phyloP scores from a whole-genome alignment of 2,888 invertebrate species.

The Octodonta nipae region DNA sequence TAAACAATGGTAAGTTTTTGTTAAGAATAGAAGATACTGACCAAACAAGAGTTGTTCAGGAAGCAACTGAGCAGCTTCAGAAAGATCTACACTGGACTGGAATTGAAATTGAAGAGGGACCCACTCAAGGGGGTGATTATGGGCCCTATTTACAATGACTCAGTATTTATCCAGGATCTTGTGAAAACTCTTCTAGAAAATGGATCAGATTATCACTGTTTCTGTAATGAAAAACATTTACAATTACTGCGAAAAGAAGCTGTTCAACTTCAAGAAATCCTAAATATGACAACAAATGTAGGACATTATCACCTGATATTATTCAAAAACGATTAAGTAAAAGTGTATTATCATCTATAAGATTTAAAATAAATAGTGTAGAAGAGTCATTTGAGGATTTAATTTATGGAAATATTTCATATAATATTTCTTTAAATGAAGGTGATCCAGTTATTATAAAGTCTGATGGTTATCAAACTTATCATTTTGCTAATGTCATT shows the following conservation, averaged over 20 bases:
- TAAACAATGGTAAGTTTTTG: constrained; percentile 68
- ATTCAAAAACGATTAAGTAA: constrained; percentile 49
- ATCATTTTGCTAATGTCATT: constrained; percentile 94
- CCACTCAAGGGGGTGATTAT: constrained; percentile 46
- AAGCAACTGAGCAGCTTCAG: constrained; percentile 61
- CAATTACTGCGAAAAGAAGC: constrained; percentile 75
- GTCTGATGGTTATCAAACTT: constrained; percentile 88
- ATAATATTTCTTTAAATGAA: constrained; percentile 64
- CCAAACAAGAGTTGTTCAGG: constrained; percentile 66
- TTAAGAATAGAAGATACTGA: constrained; percentile 96
- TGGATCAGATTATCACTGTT: constrained; percentile 78
- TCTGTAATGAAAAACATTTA: constrained; percentile 72
- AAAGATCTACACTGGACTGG: constrained; percentile 76
- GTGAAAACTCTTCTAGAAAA: constrained; percentile 55
- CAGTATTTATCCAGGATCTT: too few relatives aligned
- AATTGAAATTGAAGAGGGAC: constrained; percentile 76
- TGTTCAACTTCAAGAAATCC: constrained; percentile 52
- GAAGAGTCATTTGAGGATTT: constrained; percentile 57
- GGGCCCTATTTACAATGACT: constrained; percentile 82
- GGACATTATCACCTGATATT: constrained; percentile 53
- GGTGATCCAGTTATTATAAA: constrained; percentile 92
- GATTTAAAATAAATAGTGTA: constrained; percentile 21
- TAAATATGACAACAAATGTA: constrained; percentile 84
- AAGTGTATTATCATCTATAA: constrained; percentile 48
- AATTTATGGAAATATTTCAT: constrained; percentile 65